phyloP scores from a whole-genome alignment of 2,888 invertebrate species.

The Dynastes grantii region DNA sequence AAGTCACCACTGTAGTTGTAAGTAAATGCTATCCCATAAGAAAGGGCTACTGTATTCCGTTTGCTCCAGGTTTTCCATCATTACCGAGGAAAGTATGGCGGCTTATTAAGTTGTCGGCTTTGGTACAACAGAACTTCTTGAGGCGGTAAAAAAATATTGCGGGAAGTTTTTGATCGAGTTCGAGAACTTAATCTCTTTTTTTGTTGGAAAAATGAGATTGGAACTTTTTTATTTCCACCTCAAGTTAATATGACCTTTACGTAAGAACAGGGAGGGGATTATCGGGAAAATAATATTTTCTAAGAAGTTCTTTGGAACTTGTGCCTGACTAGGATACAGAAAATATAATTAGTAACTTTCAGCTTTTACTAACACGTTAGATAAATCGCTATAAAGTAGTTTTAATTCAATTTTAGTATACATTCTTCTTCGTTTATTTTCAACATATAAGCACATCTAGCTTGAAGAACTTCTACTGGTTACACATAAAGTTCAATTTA shows the following conservation, averaged over 20 bases:
- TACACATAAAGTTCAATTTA: no score
- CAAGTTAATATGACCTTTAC: neutral
- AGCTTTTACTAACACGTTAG: neutral
- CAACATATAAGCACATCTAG: no score
- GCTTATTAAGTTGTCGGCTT: neutral
- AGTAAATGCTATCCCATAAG: no score
- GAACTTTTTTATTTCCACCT: constrained; percentile 6
- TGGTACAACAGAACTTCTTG: neutral
- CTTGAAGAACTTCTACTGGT: no score
- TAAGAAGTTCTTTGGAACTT: no score
- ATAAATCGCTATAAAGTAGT: no score
- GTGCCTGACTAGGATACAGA: no score
- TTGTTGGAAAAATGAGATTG: constrained; percentile 11
- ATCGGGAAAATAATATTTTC: neutral
- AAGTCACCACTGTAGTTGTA: no score
- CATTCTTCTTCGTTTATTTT: no score
- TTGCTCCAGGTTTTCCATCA: neutral
- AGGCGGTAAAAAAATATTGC: neutral
- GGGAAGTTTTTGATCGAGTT: neutral
- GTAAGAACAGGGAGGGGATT: neutral
- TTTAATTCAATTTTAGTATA: no score
- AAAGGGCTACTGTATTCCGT: no score
- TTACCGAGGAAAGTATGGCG: neutral
- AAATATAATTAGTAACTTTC: neutral
- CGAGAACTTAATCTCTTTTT: constrained; percentile 8